Base-by-base conservation (phyloP, 2,113 vertebrate species). In the Eurystomus gularis region DNA sequence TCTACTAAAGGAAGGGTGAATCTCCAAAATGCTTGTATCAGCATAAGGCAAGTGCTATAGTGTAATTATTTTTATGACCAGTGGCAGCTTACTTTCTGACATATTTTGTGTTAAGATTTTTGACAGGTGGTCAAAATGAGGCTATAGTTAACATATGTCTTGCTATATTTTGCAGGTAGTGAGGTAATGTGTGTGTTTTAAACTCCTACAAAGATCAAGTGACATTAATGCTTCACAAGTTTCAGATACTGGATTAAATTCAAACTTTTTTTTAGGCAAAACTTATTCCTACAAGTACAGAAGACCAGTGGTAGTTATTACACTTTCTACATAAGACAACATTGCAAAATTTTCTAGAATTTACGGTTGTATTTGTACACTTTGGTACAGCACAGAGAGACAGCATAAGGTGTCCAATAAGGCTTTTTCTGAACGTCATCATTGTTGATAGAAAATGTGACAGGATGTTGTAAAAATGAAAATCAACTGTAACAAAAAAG, bases 161-260 rank as follows among this genome's bases (percentile, higher is more conserved):
- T 88, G 79, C 88, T 94, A 78, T 86, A 88, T 94, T 96, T 96
- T 96, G 79, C 90, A 96, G 88, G 90, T 95, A 82, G 55, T 82
- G 54, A 69, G 89, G 73, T 88, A 73, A 55, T 62, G 23, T 81
- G 82, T 91, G 60, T 79, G 58, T 70, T 13, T 83, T 64, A 88
- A 90, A 96, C 91, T 87, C 96, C 93, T 91, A 91, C 93, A 93
- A 78, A 81, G 85, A 94, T 95, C 85, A 92, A 94, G 75, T 90
- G 94, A 94, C 54, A 80, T 33, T 93, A 93, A 78, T 86, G 42
- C 44, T 91, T 95, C 49, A 65, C 37, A 69, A 54, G 39, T 89
- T 90, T 78, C 68, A 81, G 80, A 80, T 77, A 68, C 26, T 62
- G 61, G 44, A 85, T 95, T 89, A 54, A 88, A 95, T 95, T 72